Conservation (phyloP, 2,888 invertebrate genomes). For the Steinernema hermaphroditum region DNA sequence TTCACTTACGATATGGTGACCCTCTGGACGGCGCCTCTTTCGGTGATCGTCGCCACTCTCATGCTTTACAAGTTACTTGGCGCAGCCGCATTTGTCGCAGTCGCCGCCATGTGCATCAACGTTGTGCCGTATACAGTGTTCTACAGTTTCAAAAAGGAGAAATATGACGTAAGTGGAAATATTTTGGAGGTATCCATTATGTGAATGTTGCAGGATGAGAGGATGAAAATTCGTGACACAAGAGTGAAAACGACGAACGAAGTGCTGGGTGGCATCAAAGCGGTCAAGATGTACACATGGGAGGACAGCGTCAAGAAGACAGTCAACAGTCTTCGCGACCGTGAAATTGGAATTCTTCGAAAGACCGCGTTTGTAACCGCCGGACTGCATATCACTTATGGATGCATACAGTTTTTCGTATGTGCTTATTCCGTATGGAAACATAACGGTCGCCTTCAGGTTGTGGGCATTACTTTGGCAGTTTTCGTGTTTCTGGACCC, state of each 20-base stretch:
- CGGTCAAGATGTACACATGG: conserved; percentile 71
- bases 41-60: conserved; percentile 61
- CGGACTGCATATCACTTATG: conserved; percentile 66
- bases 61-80: conserved; percentile 71
- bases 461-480: conserved; percentile 81
- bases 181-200: too few relatives aligned
- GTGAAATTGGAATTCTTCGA: conserved; percentile 66
- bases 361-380: conserved; percentile 64
- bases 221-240: conserved; percentile 91
- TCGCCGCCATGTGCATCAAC: conserved; percentile 69
- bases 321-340: conserved; percentile 64
- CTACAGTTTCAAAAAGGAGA: too few relatives aligned
- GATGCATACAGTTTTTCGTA: conserved; percentile 66
- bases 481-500: conserved; percentile 75
- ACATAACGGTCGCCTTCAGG: conserved; percentile 65
- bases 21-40: conserved; percentile 52
- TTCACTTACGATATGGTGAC: too few relatives aligned
- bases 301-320: conserved; percentile 66
- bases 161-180: too few relatives aligned
- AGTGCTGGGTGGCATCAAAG: conserved; percentile 85
- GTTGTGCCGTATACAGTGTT: neutral
- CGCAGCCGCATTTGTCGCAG: conserved; percentile 86
- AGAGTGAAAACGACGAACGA: conserved; percentile 90
- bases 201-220: too few relatives aligned
- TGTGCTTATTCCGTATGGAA: neutral